Percentiles rank a stretch among this genome's conserved stretches.
These are phyloP conservation scores for Amphiprion ocellaris DNA, from an alignment of 2,113 vertebrate species.

Conservation along the genomic window DNA sequence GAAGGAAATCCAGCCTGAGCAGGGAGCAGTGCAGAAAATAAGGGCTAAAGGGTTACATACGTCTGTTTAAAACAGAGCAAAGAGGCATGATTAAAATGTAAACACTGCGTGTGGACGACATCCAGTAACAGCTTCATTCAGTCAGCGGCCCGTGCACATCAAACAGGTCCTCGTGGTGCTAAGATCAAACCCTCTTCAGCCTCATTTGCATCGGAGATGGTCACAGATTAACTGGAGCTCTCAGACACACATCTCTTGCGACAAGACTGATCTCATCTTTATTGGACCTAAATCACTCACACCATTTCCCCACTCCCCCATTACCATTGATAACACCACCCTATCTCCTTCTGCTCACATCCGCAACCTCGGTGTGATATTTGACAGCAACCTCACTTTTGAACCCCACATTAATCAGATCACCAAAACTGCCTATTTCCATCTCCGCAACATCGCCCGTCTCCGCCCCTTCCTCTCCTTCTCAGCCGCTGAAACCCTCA, in stretches of 20 bases:
- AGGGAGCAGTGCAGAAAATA: not conserved
- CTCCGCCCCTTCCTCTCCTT: too few relatives aligned
- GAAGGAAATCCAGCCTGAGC: constrained; percentile 8
- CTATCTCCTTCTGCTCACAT: too few relatives aligned
- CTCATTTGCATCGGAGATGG: constrained; percentile 53
- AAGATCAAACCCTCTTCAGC: constrained; percentile 51
- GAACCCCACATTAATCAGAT: too few relatives aligned
- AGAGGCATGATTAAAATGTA: constrained; percentile 29
- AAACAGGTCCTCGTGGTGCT: constrained; percentile 33
- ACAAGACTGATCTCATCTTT: too few relatives aligned
- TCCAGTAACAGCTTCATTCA: constrained; percentile 37
- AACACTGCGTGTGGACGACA: constrained; percentile 19
- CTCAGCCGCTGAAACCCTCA: too few relatives aligned
- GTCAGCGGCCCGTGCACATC: constrained; percentile 22
- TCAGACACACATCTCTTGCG: constrained; percentile 38
- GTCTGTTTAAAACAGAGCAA: constrained; percentile 24
- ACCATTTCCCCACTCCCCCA: too few relatives aligned
- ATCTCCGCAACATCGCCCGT: too few relatives aligned
- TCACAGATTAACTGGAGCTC: constrained; percentile 23
- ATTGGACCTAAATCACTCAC: too few relatives aligned
- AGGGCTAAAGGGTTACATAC: not conserved
- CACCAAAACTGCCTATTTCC: too few relatives aligned
- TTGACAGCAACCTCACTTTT: too few relatives aligned
- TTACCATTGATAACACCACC: too few relatives aligned
- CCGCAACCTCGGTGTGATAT: too few relatives aligned